Evolutionary conservation across 2,888 invertebrate genomes (phyloP).

Genomic region (Campoplex nolae): DNA sequence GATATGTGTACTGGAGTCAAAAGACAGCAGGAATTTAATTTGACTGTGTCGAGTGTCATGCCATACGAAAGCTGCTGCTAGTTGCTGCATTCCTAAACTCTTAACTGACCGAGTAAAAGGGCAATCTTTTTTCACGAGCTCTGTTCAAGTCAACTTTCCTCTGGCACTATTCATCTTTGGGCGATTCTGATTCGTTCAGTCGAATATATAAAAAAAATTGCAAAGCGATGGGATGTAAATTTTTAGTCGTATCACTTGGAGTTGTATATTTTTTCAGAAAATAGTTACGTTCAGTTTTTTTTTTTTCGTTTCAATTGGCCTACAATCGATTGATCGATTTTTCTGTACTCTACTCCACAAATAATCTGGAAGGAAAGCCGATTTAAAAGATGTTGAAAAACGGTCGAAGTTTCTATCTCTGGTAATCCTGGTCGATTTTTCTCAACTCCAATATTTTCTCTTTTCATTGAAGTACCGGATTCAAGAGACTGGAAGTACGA

Average conservation of each 20-base stretch:
- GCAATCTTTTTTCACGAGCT: conserved; percentile 10
- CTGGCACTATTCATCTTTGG: neutral
- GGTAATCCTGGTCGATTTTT: neutral
- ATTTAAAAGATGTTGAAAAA: neutral
- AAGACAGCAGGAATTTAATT: conserved; percentile 60
- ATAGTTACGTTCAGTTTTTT: neutral
- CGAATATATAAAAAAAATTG: neutral
- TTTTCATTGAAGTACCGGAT: conserved; percentile 26
- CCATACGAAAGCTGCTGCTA: conserved; percentile 46
- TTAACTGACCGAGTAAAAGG: conserved; percentile 38
- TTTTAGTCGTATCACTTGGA: neutral
- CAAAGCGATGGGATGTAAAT: neutral
- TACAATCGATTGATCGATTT: neutral
- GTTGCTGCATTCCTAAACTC: conserved; percentile 14
- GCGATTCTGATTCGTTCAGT: too few species aligned
- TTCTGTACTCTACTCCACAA: neutral
- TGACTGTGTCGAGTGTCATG: conserved; percentile 35
- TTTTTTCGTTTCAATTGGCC: too few species aligned
- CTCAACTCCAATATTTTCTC: neutral
- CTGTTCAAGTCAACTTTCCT: neutral
- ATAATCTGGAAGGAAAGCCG: neutral
- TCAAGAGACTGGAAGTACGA: conserved; percentile 49
- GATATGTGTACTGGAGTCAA: conserved; percentile 13
- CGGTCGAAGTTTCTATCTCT: neutral
- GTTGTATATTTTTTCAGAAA: neutral